Evolutionary conservation across 2,888 invertebrate genomes (phyloP), one percentile per base, ranked within the genome.

Genomic region (Andrena bucephala): DNA sequence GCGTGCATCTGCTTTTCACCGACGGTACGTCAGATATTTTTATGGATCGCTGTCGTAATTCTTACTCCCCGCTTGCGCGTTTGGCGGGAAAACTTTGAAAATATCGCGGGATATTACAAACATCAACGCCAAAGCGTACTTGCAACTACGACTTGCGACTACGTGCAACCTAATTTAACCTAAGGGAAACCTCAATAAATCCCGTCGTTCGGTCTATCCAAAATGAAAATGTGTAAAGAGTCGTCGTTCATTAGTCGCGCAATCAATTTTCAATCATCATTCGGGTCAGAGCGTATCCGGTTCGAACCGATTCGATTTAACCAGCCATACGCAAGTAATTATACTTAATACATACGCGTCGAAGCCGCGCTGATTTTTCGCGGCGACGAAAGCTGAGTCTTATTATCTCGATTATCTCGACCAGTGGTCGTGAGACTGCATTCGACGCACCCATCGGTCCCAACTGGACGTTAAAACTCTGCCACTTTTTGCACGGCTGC

Each of bases 291-390:
- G 54, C 65, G 59, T 77, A 72, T 75, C 66, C 77, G 65, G 69
- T 73, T 62, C 71, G 62, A 84, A 31, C 70, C 81, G 76, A 69
- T 70, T 67, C 62, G 77, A 71, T 74, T 68, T 81, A 72, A 71
- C 71, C 68, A 63, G 24, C 48, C 73, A 57, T 63, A 57, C 76
- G 52, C 68, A 82, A 71, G 65, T 71, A 65, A 85, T 81, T 78
- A 73, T 62, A 36, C 36, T 42, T 42, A 42, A 42, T 42, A 16
- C 42, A 1, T 4, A 42, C 42, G 65, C 20, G 63, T 24, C 68
- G 60, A 36, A 71, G 73, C 67, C 16, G 7, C 10, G 50, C 50
- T 20, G 50, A 81, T 65, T 67, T 60, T 36, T 7, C 67, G 6
- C n/a, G 31, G 27, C 71, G 42, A 54, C 7, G 63, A 62, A 63